Conservation (phyloP, 1,140 invertebrate species). For the Agrilus planipennis region DNA sequence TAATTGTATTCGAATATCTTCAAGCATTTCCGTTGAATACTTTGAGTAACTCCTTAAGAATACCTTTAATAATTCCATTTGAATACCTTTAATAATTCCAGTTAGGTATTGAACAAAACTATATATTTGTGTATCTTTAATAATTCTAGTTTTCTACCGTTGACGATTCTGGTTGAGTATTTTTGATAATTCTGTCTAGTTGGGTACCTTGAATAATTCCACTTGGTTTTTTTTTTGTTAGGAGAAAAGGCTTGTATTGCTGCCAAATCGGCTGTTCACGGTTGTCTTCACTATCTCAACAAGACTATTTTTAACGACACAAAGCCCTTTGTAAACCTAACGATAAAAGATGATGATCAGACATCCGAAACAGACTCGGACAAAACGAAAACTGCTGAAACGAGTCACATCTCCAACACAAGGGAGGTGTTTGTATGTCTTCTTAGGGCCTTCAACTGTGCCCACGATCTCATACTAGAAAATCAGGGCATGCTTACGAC, state of each 20-base stretch:
- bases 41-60: no score
- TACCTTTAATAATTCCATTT: no score
- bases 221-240: conserved; percentile 23
- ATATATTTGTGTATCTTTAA: no score
- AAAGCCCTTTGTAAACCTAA: conserved; percentile 27
- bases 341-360: conserved; percentile 18
- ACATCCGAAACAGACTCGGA: conserved; percentile 6
- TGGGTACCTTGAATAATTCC: not conserved
- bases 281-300: conserved; percentile 75
- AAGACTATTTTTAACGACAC: conserved; percentile 52
- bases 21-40: not conserved
- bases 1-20: not conserved
- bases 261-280: conserved; percentile 79
- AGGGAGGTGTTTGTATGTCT: conserved; percentile 59
- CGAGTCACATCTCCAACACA: conserved; percentile 25
- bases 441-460: conserved; percentile 73
- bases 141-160: no score
- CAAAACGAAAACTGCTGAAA: conserved; percentile 5
- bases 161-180: not conserved
- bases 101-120: no score
- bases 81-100: no score
- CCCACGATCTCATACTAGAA: conserved; percentile 76
- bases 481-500: conserved; percentile 81
- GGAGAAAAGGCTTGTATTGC: conserved; percentile 75
- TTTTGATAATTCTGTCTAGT: not conserved